Percentiles rank a stretch among this genome's conserved stretches.
Evolutionary conservation across 53 echinoderm and acorn worm species (phyloP).

Genomic region (Arbacia lixula): DNA sequence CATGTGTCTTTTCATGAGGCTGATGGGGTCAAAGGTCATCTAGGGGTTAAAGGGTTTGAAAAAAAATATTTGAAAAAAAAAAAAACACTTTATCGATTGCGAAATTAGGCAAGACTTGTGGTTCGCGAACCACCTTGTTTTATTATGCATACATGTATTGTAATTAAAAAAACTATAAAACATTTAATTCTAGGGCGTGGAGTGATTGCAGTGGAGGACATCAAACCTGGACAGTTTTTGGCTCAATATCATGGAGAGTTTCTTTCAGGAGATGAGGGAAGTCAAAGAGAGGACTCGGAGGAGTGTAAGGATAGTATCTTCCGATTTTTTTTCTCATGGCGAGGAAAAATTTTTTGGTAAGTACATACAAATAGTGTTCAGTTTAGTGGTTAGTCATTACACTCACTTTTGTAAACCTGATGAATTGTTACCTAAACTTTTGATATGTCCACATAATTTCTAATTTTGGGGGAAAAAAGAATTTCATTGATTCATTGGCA

Average conservation of each 20-base stretch:
- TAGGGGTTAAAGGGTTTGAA: too few species aligned
- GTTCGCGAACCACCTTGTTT: too few species aligned
- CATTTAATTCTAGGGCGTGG: constrained; percentile 26
- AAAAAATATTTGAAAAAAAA: too few species aligned
- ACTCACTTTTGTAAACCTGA: not conserved
- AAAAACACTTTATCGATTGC: too few species aligned
- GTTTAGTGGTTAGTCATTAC: not conserved
- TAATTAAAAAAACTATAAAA: too few species aligned
- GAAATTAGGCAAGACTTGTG: too few species aligned
- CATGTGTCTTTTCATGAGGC: too few species aligned
- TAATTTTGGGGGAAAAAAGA: constrained; percentile 2
- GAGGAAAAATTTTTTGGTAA: constrained; percentile 12
- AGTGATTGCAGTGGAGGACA: constrained; percentile 35
- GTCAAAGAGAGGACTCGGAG: constrained; percentile 33
- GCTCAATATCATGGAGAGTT: constrained; percentile 17
- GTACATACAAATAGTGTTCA: constrained; percentile 2
- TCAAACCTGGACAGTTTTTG: constrained; percentile 22
- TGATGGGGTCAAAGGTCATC: too few species aligned
- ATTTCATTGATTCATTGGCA: not conserved
- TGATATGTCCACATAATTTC: constrained; percentile 14
- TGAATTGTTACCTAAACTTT: not conserved
- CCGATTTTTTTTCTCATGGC: constrained; percentile 18
- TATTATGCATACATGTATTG: too few species aligned
- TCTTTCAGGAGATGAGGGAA: constrained; percentile 23
- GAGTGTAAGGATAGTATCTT: constrained; percentile 30